These are phyloP conservation scores for Ceyx melanurus DNA, from an alignment of 2,113 vertebrate genomes.

Conservation along the genomic window DNA sequence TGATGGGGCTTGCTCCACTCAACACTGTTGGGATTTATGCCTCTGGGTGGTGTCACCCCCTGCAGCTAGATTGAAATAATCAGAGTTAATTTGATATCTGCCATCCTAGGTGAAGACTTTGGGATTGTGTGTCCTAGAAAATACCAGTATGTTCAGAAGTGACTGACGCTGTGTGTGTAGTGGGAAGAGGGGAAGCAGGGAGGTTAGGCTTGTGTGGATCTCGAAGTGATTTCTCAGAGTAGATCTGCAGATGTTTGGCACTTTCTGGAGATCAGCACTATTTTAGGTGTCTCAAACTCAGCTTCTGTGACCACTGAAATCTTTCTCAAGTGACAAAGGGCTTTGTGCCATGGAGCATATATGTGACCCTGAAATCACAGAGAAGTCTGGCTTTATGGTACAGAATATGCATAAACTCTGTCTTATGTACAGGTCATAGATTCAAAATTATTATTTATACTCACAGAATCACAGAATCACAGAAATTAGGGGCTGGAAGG, in stretches of 20 bases:
- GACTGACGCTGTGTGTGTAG: not conserved
- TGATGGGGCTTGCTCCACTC: not conserved
- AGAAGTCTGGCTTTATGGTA: not conserved
- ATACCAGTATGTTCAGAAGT: not conserved
- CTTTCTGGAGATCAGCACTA: not conserved
- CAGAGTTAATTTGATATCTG: not conserved
- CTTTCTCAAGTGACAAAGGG: not conserved
- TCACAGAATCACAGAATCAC: too few species aligned
- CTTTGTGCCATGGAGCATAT: not conserved
- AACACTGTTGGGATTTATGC: not conserved
- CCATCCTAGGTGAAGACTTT: not conserved
- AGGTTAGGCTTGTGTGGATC: not conserved
- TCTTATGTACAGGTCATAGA: not conserved
- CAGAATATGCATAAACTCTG: not conserved
- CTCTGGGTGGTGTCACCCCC: constrained; percentile 10
- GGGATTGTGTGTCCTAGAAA: not conserved
- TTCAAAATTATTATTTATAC: not conserved
- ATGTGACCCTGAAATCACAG: not conserved
- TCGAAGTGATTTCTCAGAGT: not conserved
- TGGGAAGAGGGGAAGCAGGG: not conserved
- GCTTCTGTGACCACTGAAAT: not conserved
- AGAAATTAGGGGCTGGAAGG: too few species aligned
- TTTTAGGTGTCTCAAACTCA: not conserved
- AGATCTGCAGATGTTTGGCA: not conserved
- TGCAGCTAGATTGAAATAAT: not conserved